Conservation (phyloP, 1,140 invertebrate genomes). For the Hestina assimilis region DNA sequence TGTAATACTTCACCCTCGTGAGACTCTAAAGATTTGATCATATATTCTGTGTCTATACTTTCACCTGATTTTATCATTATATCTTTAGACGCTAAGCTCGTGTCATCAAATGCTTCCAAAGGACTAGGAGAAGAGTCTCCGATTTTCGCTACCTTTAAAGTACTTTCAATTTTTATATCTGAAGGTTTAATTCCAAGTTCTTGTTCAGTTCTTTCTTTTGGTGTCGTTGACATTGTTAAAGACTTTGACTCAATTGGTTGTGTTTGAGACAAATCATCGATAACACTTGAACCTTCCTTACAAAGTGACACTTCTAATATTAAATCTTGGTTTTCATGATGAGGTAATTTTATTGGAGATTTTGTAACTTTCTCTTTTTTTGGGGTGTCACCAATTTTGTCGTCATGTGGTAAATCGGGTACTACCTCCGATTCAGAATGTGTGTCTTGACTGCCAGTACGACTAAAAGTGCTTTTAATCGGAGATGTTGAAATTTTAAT, state of each 20-base stretch:
- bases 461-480: slow-evolving; percentile 72
- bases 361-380: slow-evolving; percentile 65
- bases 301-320: slow-evolving; percentile 83
- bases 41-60: slow-evolving; percentile 75
- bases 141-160: slow-evolving; percentile 42
- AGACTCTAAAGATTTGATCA: slow-evolving; percentile 76
- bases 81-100: slow-evolving; percentile 74
- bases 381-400: slow-evolving; percentile 53
- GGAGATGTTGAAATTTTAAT: slow-evolving; percentile 75
- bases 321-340: slow-evolving; percentile 80
- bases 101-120: slow-evolving; percentile 63
- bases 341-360: slow-evolving; percentile 78
- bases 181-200: slow-evolving; percentile 57
- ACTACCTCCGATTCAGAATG: slow-evolving; percentile 79
- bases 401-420: slow-evolving; percentile 72
- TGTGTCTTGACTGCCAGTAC: slow-evolving; percentile 79
- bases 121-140: slow-evolving; percentile 56
- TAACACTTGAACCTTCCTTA: slow-evolving; percentile 49
- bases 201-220: slow-evolving; percentile 46
- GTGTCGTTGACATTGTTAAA: slow-evolving; percentile 34
- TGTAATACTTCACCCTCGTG: slow-evolving; percentile 75
- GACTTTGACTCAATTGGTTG: slow-evolving; percentile 11
- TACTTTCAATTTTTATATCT: slow-evolving; percentile 67
- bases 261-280: slow-evolving; percentile 5
- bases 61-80: slow-evolving; percentile 80